phyloP scores from a whole-genome alignment of 2,797 vertebrate species.

The Pangasius krempfi region DNA sequence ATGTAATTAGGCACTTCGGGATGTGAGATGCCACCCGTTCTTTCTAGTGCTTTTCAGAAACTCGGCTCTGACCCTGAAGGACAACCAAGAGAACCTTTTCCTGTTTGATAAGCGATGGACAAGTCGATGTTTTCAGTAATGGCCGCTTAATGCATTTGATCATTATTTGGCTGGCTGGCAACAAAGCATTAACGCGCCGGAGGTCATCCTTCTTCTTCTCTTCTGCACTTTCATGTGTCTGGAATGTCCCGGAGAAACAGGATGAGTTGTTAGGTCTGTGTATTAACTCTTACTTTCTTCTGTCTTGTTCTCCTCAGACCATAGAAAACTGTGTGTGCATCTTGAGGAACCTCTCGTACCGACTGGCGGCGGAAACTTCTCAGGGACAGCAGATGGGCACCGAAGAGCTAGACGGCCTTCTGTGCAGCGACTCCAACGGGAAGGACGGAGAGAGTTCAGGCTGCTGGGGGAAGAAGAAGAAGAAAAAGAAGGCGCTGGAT shows the following conservation, averaged over 20 bases:
- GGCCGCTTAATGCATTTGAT: slow-evolving; percentile 26
- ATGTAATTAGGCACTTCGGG: slow-evolving; percentile 56
- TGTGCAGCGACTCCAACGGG: slow-evolving; percentile 89
- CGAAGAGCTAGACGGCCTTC: slow-evolving; percentile 94
- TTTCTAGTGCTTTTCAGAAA: not conserved
- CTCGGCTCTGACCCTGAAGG: slow-evolving; percentile 47
- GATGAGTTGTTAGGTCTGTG: not conserved
- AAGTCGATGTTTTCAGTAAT: slow-evolving; percentile 29
- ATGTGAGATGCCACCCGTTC: slow-evolving; percentile 33
- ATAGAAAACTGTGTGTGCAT: slow-evolving; percentile 99
- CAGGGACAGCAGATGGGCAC: slow-evolving; percentile 97
- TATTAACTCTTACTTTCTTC: not conserved
- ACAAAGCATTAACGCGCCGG: not conserved
- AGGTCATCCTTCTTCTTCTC: slow-evolving; percentile 29
- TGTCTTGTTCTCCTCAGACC: slow-evolving; percentile 77
- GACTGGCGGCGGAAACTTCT: slow-evolving; percentile 96
- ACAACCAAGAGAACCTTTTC: not conserved
- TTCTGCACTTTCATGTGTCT: slow-evolving; percentile 28
- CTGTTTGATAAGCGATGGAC: not conserved
- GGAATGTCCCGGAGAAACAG: not conserved
- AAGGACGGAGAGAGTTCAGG: slow-evolving; percentile 94
- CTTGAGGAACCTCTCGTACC: slow-evolving; percentile 98
- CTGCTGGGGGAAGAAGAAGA: slow-evolving; percentile 99
- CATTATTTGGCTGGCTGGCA: slow-evolving; percentile 11
- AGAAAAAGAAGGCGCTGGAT: slow-evolving; percentile 98